Percentiles rank a stretch among this genome's conserved stretches.
phyloP scores from a whole-genome alignment of 2,797 vertebrate genomes.

The Heliangelus exortis region DNA sequence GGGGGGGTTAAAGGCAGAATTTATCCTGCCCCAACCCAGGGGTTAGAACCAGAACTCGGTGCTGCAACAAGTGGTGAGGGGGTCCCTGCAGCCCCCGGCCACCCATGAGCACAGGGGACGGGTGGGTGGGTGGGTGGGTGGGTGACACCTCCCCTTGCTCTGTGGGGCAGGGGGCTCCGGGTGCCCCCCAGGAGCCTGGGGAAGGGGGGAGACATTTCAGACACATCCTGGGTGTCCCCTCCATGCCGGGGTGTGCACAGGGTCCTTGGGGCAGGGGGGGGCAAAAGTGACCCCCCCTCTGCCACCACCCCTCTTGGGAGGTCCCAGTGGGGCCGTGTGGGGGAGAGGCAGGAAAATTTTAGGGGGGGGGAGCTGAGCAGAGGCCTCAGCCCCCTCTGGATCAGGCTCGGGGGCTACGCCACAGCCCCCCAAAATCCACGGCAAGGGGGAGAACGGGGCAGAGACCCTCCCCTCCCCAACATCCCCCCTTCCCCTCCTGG shows the following conservation, averaged over 20 bases:
- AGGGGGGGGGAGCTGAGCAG: rapidly evolving
- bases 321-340: rapidly evolving
- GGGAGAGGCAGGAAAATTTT: background rate
- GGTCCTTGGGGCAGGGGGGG: background rate
- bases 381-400: background rate
- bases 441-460: background rate
- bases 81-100: background rate
- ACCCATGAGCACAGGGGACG: rapidly evolving
- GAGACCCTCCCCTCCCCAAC: background rate
- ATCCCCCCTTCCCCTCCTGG: background rate
- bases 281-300: rapidly evolving
- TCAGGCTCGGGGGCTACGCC: rapidly evolving
- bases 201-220: background rate
- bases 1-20: background rate
- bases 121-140: no score
- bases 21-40: background rate
- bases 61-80: background rate
- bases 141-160: background rate
- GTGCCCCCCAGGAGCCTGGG: rapidly evolving
- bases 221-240: background rate
- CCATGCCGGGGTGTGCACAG: rapidly evolving
- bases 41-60: background rate
- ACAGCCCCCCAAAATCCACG: rapidly evolving
- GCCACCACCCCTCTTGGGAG: rapidly evolving
- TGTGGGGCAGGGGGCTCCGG: rapidly evolving